Evolutionary conservation across 1,140 invertebrate species (phyloP), one percentile per base, ranked within the genome.

Genomic region (Zophobas morio): DNA sequence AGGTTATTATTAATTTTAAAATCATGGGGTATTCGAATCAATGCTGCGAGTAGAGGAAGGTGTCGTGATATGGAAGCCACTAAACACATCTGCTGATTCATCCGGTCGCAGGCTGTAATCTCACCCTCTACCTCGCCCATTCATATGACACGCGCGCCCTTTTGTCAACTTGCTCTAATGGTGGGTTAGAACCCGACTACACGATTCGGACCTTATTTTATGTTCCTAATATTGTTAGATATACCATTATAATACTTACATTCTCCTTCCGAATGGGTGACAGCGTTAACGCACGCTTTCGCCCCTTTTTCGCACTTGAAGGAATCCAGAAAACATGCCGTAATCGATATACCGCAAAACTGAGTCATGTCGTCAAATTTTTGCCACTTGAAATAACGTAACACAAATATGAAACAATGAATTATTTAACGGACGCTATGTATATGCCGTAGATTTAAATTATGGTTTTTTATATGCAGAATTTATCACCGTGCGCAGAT

Each of bases 41-140:
- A 73, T 54, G 54, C 39, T 54, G 47, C 20, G 6, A 36, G 46
- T 33, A 20, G 71, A 53, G 49, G 71, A 73, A 73, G 71, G 71
- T 73, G 71, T 66, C 60, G 60, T 66, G 60, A 66, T 66, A 66
- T 66, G 60, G 60, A 66, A 66, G 71, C 54, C 71, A 53, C 49
- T 39, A 66, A 66, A 66, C 39, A 73, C 71, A 73, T 73, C 71
- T 73, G 71, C 71, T 73, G 71, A 73, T 73, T 73, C 71, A 73
- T 73, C 71, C 71, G 71, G 71, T 73, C 49, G 54, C 63, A 70
- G 63, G n/a, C 49, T 73, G 71, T 73, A 73, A 73, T 73, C 71
- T 73, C 71, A 73, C 71, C 71, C 71, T 73, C 71, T 73, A 73
- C 49, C 37, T 73, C 71, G 49, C 37, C 71, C 54, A 73, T 73